Conservation (phyloP, 2,113 vertebrate genomes). For the Amazona vittata region DNA sequence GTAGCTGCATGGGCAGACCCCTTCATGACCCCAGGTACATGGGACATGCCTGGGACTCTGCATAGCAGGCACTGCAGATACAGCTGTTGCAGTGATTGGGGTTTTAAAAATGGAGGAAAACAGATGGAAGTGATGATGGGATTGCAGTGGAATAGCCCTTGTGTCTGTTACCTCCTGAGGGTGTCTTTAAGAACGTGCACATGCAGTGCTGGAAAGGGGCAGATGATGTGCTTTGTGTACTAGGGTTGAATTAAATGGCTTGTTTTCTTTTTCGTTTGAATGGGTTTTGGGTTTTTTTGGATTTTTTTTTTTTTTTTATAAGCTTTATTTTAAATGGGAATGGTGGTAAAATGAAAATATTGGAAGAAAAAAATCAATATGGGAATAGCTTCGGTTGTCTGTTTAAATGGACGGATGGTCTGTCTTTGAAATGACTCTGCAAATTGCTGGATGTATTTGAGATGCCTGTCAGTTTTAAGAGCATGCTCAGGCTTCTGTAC, state of each 20-base stretch:
- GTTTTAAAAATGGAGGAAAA: background rate
- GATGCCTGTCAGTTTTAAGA: background rate
- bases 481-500: background rate
- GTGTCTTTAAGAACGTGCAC: background rate
- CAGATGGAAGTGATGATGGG: rapidly evolving
- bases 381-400: background rate
- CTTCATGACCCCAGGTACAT: background rate
- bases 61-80: background rate
- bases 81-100: background rate
- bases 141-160: rapidly evolving
- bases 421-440: background rate
- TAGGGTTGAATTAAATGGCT: background rate
- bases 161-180: background rate
- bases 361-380: background rate
- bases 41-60: background rate
- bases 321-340: background rate
- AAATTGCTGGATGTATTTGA: background rate
- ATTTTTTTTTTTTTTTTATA: background rate
- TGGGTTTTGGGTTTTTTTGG: background rate
- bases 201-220: background rate
- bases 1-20: background rate
- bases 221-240: background rate
- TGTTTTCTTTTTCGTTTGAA: background rate
- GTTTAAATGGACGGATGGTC: background rate
- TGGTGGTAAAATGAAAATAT: background rate